Conservation (phyloP, 2,888 invertebrate species). For the Lydus trimaculatus region DNA sequence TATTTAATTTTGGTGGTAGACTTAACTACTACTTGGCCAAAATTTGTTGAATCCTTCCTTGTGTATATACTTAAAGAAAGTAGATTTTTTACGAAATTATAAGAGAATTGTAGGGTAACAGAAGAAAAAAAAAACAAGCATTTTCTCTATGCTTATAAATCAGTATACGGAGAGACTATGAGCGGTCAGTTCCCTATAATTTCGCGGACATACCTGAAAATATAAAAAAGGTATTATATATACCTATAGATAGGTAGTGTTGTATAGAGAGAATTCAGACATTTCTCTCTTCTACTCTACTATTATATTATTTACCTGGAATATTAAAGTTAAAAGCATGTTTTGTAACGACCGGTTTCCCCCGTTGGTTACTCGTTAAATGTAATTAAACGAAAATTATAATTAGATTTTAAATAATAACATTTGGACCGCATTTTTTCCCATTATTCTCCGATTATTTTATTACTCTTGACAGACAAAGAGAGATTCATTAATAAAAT, state of each 20-base stretch:
- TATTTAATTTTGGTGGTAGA: neutral
- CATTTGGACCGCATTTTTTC: constrained; percentile 18
- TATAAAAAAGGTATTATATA: constrained; percentile 19
- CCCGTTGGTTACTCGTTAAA: constrained; percentile 45
- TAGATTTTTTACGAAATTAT: neutral
- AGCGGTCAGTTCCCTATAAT: constrained; percentile 31
- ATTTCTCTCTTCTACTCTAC: constrained; percentile 20
- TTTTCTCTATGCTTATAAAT: constrained; percentile 13
- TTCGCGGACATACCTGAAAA: constrained; percentile 31
- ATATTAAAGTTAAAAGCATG: constrained; percentile 24
- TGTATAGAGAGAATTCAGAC: neutral
- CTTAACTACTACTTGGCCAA: no score
- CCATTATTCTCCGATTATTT: constrained; percentile 2
- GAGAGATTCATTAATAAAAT: neutral
- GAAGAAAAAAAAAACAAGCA: neutral
- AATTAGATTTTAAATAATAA: constrained; percentile 50
- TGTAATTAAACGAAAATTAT: constrained; percentile 49
- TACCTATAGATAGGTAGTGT: no score
- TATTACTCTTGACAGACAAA: no score
- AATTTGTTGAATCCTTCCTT: no score
- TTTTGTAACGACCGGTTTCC: constrained; percentile 30
- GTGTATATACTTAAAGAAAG: no score
- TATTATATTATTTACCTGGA: constrained; percentile 35
- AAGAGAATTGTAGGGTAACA: neutral
- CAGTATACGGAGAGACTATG: constrained; percentile 5